A percentile compares a stretch with the other conserved stretches of the same genome.
phyloP scores from a whole-genome alignment of 2,113 vertebrate species.

The Chloropsis cyanopogon region DNA sequence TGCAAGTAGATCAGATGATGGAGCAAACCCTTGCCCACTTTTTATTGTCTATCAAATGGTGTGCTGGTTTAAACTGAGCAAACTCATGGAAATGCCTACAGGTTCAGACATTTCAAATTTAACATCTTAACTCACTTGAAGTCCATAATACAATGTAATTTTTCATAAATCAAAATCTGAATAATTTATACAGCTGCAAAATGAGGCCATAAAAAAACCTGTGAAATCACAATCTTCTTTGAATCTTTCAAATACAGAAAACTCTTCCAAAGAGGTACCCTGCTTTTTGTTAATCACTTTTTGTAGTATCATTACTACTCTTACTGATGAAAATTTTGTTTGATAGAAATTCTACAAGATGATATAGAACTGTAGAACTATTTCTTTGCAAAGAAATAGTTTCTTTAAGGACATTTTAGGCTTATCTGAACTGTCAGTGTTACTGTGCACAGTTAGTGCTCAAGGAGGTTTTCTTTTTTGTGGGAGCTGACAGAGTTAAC shows the following conservation, averaged over 20 bases:
- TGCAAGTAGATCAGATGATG: background rate
- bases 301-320: background rate
- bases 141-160: background rate
- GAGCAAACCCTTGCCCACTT: background rate
- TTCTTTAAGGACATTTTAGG: background rate
- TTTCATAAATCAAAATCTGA: background rate
- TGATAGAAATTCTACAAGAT: background rate
- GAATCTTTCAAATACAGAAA: background rate
- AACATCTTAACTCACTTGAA: background rate
- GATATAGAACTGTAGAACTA: background rate
- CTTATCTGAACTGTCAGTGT: background rate
- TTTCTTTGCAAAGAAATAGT: background rate
- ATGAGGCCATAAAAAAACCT: background rate
- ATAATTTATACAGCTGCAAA: background rate
- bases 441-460: background rate
- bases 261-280: background rate
- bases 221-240: background rate
- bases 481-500: constrained; percentile 11
- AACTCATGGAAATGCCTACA: background rate
- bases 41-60: background rate
- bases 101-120: background rate
- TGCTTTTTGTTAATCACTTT: background rate
- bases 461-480: background rate
- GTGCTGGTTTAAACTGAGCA: background rate
- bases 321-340: background rate